These are phyloP conservation scores for Falcaria lacertinaria DNA, from an alignment of 2,888 invertebrate species.

Conservation along the genomic window DNA sequence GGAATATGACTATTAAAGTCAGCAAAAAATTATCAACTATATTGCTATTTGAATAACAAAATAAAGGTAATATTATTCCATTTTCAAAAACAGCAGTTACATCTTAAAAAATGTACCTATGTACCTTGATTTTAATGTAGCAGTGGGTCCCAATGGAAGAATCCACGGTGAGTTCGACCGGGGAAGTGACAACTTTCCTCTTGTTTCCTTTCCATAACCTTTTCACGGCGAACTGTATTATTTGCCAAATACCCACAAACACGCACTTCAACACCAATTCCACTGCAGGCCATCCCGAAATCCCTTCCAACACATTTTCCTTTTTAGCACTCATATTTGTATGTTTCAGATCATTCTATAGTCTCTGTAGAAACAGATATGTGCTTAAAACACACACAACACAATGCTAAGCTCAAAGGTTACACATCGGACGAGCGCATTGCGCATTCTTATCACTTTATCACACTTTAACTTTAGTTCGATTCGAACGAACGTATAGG, in stretches of 20 bases:
- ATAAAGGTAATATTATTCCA: too few relatives aligned
- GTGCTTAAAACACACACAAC: constrained; percentile 4
- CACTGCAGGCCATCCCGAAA: constrained; percentile 61
- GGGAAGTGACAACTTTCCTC: constrained; percentile 43
- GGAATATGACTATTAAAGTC: too few relatives aligned
- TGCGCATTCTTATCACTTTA: constrained; percentile 51
- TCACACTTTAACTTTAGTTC: constrained; percentile 30
- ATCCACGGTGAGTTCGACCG: constrained; percentile 62
- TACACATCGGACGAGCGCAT: constrained; percentile 29
- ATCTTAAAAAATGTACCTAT: not conserved
- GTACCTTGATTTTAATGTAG: constrained; percentile 68
- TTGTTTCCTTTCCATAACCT: constrained; percentile 64
- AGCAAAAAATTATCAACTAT: too few relatives aligned
- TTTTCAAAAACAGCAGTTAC: too few relatives aligned
- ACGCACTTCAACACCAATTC: constrained; percentile 55
- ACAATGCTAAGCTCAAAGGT: constrained; percentile 44
- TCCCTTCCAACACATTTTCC: constrained; percentile 48
- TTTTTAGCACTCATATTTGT: constrained; percentile 48
- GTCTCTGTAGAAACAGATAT: constrained; percentile 7
- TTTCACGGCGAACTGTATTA: constrained; percentile 49
- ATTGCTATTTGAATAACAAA: too few relatives aligned
- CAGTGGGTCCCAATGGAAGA: constrained; percentile 68
- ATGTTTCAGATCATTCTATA: not conserved
- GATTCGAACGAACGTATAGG: too few relatives aligned
- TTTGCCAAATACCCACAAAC: constrained; percentile 60